Evolutionary conservation across 2,797 vertebrate species (phyloP).

Genomic region (Enteromius afrohamiltoni): DNA sequence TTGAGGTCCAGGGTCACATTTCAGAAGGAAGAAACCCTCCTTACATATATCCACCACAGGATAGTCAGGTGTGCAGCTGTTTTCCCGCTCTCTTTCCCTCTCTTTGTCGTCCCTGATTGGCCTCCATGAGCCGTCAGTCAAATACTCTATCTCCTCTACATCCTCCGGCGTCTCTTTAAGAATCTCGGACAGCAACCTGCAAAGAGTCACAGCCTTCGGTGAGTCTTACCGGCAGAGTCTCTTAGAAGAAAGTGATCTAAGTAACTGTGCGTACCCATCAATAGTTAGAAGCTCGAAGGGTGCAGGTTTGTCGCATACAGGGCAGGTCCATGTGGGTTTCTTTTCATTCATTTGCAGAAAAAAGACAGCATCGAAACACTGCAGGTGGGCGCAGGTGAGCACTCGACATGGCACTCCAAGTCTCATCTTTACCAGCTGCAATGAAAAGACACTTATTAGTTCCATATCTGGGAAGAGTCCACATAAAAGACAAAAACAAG

Average conservation of each 20-base stretch:
- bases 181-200: conserved; percentile 91
- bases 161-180: conserved; percentile 91
- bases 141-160: conserved; percentile 94
- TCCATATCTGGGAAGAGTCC: not conserved
- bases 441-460: not conserved
- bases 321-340: conserved; percentile 98
- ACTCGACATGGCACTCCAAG: conserved; percentile 95
- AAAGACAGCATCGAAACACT: conserved; percentile 98
- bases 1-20: too few species aligned
- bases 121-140: conserved; percentile 96
- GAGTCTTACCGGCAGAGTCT: not conserved
- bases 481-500: not conserved
- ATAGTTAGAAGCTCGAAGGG: conserved; percentile 97
- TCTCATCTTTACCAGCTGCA: conserved; percentile 97
- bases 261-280: conserved; percentile 83
- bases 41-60: conserved; percentile 91
- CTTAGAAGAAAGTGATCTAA: conserved; percentile 41
- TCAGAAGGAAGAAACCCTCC: conserved; percentile 50
- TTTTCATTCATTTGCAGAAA: conserved; percentile 99
- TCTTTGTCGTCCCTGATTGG: conserved; percentile 92
- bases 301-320: conserved; percentile 96
- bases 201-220: not conserved
- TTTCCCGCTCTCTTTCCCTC: conserved; percentile 85
- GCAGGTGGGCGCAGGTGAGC: conserved; percentile 94
- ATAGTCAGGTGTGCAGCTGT: conserved; percentile 91